Conservation (phyloP, 2,888 invertebrate genomes). For the Pardosa pseudoannulata region DNA sequence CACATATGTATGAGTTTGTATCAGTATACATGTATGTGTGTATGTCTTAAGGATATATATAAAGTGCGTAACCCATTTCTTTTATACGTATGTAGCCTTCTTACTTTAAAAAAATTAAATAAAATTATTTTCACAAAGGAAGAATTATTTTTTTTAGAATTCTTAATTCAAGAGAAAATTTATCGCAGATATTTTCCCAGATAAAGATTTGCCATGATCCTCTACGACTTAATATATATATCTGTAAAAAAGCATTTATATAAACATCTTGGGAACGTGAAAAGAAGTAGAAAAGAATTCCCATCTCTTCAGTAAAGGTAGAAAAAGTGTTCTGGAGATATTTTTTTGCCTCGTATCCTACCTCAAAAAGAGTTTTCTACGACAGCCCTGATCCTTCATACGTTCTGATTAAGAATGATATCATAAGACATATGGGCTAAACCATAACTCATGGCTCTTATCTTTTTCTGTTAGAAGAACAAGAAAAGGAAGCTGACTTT, state of each 20-base stretch:
- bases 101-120: too few relatives aligned
- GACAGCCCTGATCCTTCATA: slow-evolving; percentile 14
- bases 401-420: slow-evolving; percentile 13
- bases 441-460: slow-evolving; percentile 12
- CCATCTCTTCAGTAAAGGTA: background rate
- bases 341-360: background rate
- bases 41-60: too few relatives aligned
- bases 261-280: background rate
- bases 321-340: background rate
- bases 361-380: background rate
- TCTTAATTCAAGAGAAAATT: background rate
- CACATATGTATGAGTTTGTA: too few relatives aligned
- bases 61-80: too few relatives aligned
- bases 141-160: background rate
- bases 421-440: slow-evolving; percentile 19
- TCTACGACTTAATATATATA: background rate
- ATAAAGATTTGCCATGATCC: background rate
- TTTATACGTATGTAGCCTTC: too few relatives aligned
- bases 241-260: background rate
- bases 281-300: background rate
- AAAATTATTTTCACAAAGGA: too few relatives aligned
- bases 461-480: background rate
- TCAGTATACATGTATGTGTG: too few relatives aligned
- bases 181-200: background rate
- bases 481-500: slow-evolving; percentile 12